Evolutionary conservation across 2,113 vertebrate species (phyloP), one percentile per base, ranked within the genome.

Genomic region (Eonycteris spelaea): DNA sequence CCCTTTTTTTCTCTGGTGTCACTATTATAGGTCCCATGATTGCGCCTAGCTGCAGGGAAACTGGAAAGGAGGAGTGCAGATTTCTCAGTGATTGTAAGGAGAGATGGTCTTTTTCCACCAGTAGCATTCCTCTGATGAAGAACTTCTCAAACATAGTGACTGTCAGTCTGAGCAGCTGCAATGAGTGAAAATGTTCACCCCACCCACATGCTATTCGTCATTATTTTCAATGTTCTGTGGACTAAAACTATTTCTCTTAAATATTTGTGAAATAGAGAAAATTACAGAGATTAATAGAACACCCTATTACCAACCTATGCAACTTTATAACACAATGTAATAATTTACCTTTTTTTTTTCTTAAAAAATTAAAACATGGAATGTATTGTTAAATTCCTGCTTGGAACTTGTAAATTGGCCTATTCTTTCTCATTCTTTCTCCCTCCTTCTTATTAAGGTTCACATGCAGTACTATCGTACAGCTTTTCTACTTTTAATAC

Each of bases 81-180:
- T 33, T 26, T 63, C 43, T 48, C 5, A 38, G 40, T 1, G 11
- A 43, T 10, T 22, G 5, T 28, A 14, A 30, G 24, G 63, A n/a
- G 3, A 18, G 28, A 45, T 38, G 14, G 6, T 48, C 7, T 84
- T 80, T 74, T 21, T 6, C 5, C 22, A 53, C 45, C 13, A 40
- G 4, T 18, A 48, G n/a, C 9, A n/a, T n/a, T 26, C 4, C 11
- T 2, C 1, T 10, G 11, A 48, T 61, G 26, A n/a, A 2, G 3
- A 57, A 71, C 45, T 85, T 67, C 19, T 4, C 11, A 45, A 21
- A 14, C 26, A 28, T 10, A 45, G 30, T 38, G 10, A 3, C 3
- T 45, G 22, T 78, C 51, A 57, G 26, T 7, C 11, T 51, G 35
- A 63, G 43, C 26, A 51, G 14, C 30, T 21, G 33, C 19, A 16